phyloP scores from a whole-genome alignment of 2,113 vertebrate species.

The Gallinago media region DNA sequence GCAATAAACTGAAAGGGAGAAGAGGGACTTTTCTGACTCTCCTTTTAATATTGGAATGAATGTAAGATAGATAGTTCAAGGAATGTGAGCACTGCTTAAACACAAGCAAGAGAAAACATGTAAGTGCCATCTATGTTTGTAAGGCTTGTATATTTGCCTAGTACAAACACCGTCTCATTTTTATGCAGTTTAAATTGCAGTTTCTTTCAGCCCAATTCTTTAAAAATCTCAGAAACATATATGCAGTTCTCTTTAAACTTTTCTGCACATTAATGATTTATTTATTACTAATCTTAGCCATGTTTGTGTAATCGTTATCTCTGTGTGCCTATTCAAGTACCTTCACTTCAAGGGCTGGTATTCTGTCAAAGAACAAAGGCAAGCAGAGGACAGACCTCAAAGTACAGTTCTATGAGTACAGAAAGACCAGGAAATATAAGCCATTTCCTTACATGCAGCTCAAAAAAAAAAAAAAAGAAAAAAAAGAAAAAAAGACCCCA shows the following conservation, averaged over 20 bases:
- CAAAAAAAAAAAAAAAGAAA: constrained; percentile 20
- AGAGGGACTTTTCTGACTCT: background rate
- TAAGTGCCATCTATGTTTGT: background rate
- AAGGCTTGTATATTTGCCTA: background rate
- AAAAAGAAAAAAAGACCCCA: too few relatives aligned
- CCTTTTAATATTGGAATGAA: background rate
- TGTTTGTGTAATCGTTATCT: background rate
- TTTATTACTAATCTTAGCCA: constrained; percentile 22
- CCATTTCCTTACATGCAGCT: constrained; percentile 75
- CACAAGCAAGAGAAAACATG: background rate
- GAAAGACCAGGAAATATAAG: constrained; percentile 79
- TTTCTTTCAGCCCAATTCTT: background rate
- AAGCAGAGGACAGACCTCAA: constrained; percentile 53
- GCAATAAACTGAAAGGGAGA: background rate
- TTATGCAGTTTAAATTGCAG: background rate
- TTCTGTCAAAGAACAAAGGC: constrained; percentile 62
- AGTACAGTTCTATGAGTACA: constrained; percentile 61
- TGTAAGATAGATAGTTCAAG: background rate
- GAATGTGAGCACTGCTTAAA: background rate
- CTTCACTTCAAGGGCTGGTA: constrained; percentile 30
- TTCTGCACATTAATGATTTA: background rate
- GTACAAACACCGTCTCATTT: background rate
- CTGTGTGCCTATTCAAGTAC: background rate
- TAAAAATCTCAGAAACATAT: background rate
- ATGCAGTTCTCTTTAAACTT: background rate